These are phyloP conservation scores for Charaxes varanes DNA, from an alignment of 1,140 invertebrate genomes.

Conservation along the genomic window DNA sequence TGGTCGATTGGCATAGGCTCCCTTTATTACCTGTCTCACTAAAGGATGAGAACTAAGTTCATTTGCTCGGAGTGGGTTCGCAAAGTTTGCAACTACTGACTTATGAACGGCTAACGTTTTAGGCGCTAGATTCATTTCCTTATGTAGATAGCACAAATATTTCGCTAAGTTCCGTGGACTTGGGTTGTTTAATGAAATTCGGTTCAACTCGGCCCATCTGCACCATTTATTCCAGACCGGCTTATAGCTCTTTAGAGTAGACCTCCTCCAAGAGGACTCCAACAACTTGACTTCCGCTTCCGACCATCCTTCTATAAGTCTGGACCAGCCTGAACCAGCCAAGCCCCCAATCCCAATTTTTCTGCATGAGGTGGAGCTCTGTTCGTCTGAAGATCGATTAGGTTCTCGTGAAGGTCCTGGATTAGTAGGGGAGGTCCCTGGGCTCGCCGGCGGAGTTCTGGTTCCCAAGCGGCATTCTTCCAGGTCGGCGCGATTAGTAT, in stretches of 20 bases:
- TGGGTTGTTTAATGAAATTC: neutral
- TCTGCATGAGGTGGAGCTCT: constrained; percentile 20
- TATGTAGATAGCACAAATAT: constrained; percentile 7
- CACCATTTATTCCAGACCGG: constrained; percentile 18
- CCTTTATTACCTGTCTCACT: constrained; percentile 12
- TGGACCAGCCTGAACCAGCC: constrained; percentile 25
- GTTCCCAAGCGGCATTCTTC: constrained; percentile 17
- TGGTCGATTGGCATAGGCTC: constrained; percentile 3
- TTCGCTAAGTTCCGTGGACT: constrained; percentile 3
- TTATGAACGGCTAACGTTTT: constrained; percentile 11
- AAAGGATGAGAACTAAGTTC: constrained; percentile 1
- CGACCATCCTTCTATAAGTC: constrained; percentile 10
- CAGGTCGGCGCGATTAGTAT: constrained; percentile 22
- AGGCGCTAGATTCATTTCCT: neutral
- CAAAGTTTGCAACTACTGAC: constrained; percentile 10
- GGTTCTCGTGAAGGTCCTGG: constrained; percentile 1
- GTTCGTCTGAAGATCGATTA: constrained; percentile 21
- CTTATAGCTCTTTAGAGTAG: constrained; percentile 16
- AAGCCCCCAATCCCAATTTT: constrained; percentile 16
- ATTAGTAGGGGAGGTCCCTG: constrained; percentile 13
- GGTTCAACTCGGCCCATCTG: constrained; percentile 1
- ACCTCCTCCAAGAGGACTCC: constrained; percentile 10
- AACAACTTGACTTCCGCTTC: constrained; percentile 11
- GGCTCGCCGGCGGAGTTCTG: constrained; percentile 18
- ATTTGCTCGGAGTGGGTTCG: neutral